Evolutionary conservation across 2,113 vertebrate genomes (phyloP), one percentile per base, ranked within the genome.

Genomic region (Tragelaphus buxtoni): DNA sequence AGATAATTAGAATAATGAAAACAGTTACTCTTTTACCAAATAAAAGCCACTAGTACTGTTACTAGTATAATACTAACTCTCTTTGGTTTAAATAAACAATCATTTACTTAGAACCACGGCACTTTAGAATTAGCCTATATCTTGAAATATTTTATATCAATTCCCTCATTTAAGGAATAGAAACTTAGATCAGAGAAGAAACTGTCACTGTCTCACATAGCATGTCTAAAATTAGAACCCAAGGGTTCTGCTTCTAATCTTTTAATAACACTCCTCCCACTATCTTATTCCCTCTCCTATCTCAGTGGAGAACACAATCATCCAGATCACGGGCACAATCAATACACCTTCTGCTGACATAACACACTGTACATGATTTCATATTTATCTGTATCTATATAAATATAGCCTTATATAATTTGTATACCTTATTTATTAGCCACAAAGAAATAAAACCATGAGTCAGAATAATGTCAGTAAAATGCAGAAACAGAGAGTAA

Each of bases 61-160:
- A 81, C 61, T 24, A 65, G 60, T 24, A 51, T 51, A 69, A 79
- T 16, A 90, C 26, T 39, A 69, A 51, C 0, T 87, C 63, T 47
- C 35, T 77, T 58, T 89, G 63, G 53, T 63, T 95, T 83, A 88
- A 96, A 91, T 51, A 85, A 92, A 92, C n/a, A 53, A 60, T 24
- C 11, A 53, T 28, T 84, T 74, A 9, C 65, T 77, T 47, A 39
- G 58, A 96, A 88, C 56, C 17, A 58, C 26, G 35, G 56, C 39
- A 55, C 61, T 90, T 81, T 26, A 86, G 49, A 87, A 93, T 65
- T 82, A 87, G n/a, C 79, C 12, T 24, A 14, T 69, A 55, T 81
- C 58, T 83, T 83, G 11, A 63, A 90, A 90, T 63, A 84, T 5
- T 84, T 60, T 84, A 88, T 16, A 61, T 42, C 51, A 56, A 56